These are phyloP conservation scores for Microctenopoma stevenorrisi DNA, from an alignment of 2,797 vertebrate genomes.

Conservation along the genomic window DNA sequence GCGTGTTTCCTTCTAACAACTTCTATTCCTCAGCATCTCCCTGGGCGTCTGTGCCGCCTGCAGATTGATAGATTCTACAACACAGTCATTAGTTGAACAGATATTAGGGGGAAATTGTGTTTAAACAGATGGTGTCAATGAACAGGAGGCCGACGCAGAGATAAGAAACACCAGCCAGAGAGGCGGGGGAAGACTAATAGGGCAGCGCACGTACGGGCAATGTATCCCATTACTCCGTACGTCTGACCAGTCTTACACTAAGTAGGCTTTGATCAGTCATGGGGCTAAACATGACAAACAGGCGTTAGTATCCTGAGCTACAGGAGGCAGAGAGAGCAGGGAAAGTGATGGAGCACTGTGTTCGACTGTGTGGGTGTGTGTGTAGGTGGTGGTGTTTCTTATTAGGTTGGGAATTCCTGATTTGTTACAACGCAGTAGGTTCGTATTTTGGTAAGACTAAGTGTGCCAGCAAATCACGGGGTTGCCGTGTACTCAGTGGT, in stretches of 20 bases:
- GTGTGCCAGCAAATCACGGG: not conserved
- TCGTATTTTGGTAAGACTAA: not conserved
- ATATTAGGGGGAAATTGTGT: conserved; percentile 74
- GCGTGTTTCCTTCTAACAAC: conserved; percentile 10
- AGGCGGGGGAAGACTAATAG: conserved; percentile 86
- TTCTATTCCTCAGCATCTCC: conserved; percentile 22
- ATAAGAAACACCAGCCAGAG: conserved; percentile 77
- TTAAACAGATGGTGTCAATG: conserved; percentile 72
- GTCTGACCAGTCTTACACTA: conserved; percentile 87
- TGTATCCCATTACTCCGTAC: conserved; percentile 88
- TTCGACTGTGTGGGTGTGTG: conserved; percentile 2
- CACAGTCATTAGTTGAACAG: conserved; percentile 56
- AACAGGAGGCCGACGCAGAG: conserved; percentile 77
- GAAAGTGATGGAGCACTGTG: conserved; percentile 26
- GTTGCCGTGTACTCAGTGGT: not conserved
- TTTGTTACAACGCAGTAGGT: not conserved
- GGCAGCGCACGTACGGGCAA: conserved; percentile 85
- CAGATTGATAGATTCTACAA: conserved; percentile 53
- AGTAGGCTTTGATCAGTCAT: conserved; percentile 92
- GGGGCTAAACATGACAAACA: conserved; percentile 89
- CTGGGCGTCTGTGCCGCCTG: conserved; percentile 11
- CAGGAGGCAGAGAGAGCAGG: conserved; percentile 33
- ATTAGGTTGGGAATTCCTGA: conserved; percentile 3
- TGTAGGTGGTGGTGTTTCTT: not conserved
- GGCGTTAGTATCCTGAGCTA: conserved; percentile 92